phyloP scores from a whole-genome alignment of 1,140 invertebrate species.

The Dysdera silvatica region DNA sequence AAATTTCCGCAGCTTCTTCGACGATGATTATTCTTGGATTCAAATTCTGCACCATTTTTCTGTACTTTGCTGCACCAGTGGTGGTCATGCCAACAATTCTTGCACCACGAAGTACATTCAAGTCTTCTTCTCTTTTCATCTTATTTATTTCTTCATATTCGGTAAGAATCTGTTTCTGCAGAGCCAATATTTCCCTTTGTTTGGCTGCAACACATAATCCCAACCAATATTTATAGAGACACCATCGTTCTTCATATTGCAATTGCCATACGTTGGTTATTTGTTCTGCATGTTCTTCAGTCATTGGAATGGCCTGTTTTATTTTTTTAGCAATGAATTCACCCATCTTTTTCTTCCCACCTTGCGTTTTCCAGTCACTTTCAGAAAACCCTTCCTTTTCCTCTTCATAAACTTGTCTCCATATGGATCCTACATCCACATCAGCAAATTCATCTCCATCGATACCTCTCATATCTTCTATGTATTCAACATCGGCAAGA shows the following conservation, averaged over 20 bases:
- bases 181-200: neutral
- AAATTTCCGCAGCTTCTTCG: conserved; percentile 77
- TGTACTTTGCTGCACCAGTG: conserved; percentile 60
- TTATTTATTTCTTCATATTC: conserved; percentile 2
- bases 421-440: neutral
- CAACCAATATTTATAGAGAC: conserved; percentile 16
- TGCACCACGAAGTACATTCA: neutral
- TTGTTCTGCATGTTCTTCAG: neutral
- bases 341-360: neutral
- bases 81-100: conserved; percentile 65
- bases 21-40: conserved; percentile 59
- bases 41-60: conserved; percentile 53
- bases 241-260: neutral
- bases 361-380: neutral
- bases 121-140: conserved; percentile 1
- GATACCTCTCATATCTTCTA: conserved; percentile 3
- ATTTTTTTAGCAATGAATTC: neutral
- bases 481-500: conserved; percentile 6
- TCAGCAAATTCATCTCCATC: conserved; percentile 3
- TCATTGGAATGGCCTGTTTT: neutral
- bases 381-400: neutral
- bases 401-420: neutral
- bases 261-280: conserved; percentile 6
- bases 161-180: neutral
- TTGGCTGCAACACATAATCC: neutral